These are phyloP conservation scores for Drosophila subpulchrella DNA, from an alignment of 1,140 invertebrate species.

Conservation along the genomic window DNA sequence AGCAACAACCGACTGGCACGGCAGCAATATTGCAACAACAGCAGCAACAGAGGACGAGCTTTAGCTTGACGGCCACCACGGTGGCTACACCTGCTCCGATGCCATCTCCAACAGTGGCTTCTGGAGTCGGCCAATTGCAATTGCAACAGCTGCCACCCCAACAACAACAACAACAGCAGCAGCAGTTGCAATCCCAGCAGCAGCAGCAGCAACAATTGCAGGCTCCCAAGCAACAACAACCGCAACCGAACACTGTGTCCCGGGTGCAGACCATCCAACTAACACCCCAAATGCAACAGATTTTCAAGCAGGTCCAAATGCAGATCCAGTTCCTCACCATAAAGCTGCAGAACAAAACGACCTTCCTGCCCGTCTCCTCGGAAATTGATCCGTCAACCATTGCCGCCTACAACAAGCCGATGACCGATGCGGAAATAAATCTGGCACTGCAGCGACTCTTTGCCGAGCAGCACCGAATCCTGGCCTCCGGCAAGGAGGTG, in stretches of 20 bases:
- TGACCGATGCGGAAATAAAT: constrained; percentile 84
- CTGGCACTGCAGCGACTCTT: constrained; percentile 86
- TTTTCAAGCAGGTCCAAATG: constrained; percentile 87
- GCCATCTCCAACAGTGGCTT: constrained; percentile 17
- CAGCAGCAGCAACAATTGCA: constrained; percentile 53
- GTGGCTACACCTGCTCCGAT: constrained; percentile 21
- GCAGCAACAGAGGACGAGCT: constrained; percentile 51
- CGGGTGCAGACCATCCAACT: constrained; percentile 87
- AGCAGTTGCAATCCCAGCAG: constrained; percentile 61
- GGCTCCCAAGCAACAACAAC: constrained; percentile 34
- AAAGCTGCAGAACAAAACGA: constrained; percentile 83
- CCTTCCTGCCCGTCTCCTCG: constrained; percentile 56
- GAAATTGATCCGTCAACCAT: constrained; percentile 76
- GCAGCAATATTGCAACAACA: constrained; percentile 44
- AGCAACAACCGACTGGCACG: constrained; percentile 57
- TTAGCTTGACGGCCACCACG: constrained; percentile 43
- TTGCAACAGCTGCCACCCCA: constrained; percentile 19
- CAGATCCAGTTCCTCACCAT: constrained; percentile 86
- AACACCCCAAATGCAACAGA: constrained; percentile 87
- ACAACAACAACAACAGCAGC: constrained; percentile 31
- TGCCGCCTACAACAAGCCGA: constrained; percentile 77
- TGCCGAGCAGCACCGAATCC: constrained; percentile 87
- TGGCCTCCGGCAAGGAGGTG: constrained; percentile 87
- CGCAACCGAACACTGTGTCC: constrained; percentile 81
- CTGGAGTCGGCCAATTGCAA: constrained; percentile 46